phyloP scores from a whole-genome alignment of 2,888 invertebrate species.

The Thecophora atra region DNA sequence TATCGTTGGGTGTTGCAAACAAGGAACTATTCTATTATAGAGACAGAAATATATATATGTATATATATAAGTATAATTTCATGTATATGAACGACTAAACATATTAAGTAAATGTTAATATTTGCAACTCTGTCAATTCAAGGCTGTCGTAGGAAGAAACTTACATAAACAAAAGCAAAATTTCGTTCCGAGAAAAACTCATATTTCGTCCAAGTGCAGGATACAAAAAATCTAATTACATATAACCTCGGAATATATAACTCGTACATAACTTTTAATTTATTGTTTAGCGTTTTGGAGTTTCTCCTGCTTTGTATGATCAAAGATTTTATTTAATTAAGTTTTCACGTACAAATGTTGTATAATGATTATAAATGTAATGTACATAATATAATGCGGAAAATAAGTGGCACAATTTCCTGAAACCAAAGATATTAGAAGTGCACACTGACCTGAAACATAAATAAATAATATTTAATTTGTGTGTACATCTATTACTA shows the following conservation, averaged over 20 bases:
- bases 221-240: neutral
- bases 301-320: neutral
- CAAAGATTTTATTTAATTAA: neutral
- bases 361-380: too few relatives aligned
- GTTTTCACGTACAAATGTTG: neutral
- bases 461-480: too few relatives aligned
- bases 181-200: neutral
- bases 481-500: too few relatives aligned
- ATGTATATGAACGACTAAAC: conserved; percentile 1
- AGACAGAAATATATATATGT: conserved; percentile 12
- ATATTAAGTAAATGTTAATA: conserved; percentile 8
- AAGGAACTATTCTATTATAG: neutral
- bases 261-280: neutral
- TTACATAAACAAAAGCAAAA: neutral
- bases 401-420: too few relatives aligned
- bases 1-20: neutral
- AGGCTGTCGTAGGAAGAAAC: conserved; percentile 46
- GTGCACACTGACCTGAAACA: too few relatives aligned
- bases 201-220: conserved; percentile 16
- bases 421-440: too few relatives aligned
- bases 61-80: conserved; percentile 9
- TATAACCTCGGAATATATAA: neutral
- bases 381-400: too few relatives aligned
- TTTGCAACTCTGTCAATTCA: conserved; percentile 53
- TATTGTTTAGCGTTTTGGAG: neutral